Evolutionary conservation across 2,888 invertebrate species (phyloP).

Genomic region (Malacosoma neustria): DNA sequence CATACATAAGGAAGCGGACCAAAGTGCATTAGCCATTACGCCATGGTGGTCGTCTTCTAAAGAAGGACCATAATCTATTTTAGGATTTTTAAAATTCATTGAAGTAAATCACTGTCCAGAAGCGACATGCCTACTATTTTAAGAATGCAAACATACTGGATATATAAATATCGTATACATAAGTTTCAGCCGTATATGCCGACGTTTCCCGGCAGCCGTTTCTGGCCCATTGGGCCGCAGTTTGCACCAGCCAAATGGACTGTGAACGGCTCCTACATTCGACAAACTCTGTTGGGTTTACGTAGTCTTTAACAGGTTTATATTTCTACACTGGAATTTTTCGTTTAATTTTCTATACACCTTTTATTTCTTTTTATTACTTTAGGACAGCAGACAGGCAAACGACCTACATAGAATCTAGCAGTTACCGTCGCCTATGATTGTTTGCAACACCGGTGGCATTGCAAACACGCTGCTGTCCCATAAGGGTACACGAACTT

Average conservation of each 20-base stretch:
- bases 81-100: too few species aligned
- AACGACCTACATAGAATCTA: too few species aligned
- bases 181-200: not conserved
- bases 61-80: too few species aligned
- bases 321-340: not conserved
- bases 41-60: too few species aligned
- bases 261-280: conserved; percentile 19
- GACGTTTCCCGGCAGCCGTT: conserved; percentile 10
- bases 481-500: too few species aligned
- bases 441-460: too few species aligned
- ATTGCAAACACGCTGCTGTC: too few species aligned
- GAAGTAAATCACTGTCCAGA: too few species aligned
- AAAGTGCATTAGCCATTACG: too few species aligned
- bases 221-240: conserved; percentile 30
- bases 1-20: too few species aligned
- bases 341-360: not conserved
- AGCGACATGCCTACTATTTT: not conserved
- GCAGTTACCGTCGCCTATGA: too few species aligned
- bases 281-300: not conserved
- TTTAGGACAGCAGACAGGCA: too few species aligned
- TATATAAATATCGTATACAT: not conserved
- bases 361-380: not conserved
- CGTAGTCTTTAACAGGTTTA: not conserved
- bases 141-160: not conserved
- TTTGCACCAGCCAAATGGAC: conserved; percentile 27